A percentile compares a stretch with the other conserved stretches of the same genome.
Conservation (phyloP, 2,113 vertebrate genomes). For the Corythornis vintsioides region DNA sequence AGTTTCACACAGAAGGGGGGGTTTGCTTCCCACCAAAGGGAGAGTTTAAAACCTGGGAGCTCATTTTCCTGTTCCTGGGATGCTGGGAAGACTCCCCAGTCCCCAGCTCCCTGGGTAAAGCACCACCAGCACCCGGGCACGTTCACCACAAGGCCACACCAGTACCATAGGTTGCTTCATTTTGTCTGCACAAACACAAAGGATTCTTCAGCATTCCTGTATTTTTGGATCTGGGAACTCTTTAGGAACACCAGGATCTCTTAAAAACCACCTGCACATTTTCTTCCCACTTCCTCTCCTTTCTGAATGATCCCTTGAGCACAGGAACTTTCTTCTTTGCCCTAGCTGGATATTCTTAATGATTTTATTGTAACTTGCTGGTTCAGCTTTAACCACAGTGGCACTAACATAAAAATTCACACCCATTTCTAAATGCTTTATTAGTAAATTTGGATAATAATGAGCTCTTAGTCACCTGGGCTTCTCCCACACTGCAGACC, state of each 20-base stretch:
- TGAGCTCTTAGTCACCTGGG: neutral
- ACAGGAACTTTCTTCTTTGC: neutral
- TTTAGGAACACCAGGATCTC: neutral
- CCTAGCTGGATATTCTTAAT: neutral
- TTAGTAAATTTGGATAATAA: constrained; percentile 17
- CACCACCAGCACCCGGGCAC: neutral
- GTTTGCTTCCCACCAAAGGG: neutral
- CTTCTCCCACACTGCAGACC: constrained; percentile 16
- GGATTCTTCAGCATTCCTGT: neutral
- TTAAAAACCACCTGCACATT: neutral
- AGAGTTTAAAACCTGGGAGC: neutral
- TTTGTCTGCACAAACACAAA: neutral
- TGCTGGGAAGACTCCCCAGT: neutral
- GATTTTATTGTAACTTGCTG: neutral
- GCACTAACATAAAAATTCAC: neutral
- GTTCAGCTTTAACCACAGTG: constrained; percentile 1
- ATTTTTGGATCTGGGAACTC: neutral
- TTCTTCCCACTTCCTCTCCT: neutral
- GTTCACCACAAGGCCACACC: neutral
- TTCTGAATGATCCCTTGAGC: neutral
- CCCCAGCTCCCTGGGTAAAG: neutral
- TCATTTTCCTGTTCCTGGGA: neutral
- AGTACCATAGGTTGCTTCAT: neutral
- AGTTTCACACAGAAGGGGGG: neutral
- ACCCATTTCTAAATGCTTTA: neutral